A percentile compares a stretch with the other conserved stretches of the same genome.
Conservation (phyloP, 2,888 invertebrate genomes). For the Chymomyza procnemis region DNA sequence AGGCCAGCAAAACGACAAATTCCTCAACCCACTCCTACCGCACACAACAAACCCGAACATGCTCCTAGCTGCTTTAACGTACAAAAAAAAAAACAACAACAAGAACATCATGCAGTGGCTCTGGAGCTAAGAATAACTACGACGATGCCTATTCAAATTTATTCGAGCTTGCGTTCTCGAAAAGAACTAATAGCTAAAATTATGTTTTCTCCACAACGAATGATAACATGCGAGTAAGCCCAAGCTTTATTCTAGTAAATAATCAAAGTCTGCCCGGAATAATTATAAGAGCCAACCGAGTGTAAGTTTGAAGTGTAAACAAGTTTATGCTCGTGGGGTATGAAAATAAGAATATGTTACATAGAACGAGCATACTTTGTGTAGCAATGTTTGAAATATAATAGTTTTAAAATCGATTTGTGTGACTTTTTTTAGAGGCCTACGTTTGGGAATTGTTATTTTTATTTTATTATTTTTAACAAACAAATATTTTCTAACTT, state of each 20-base stretch:
- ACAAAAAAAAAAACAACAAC: conserved; percentile 45
- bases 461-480: too few relatives aligned
- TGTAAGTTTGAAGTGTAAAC: too few relatives aligned
- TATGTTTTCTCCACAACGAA: conserved; percentile 52
- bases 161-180: conserved; percentile 67
- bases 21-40: not conserved
- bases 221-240: not conserved
- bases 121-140: conserved; percentile 35
- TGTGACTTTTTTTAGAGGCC: too few relatives aligned
- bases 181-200: conserved; percentile 53
- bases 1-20: not conserved
- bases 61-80: conserved; percentile 35
- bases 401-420: too few relatives aligned
- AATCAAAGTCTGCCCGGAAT: conserved; percentile 43
- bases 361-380: too few relatives aligned
- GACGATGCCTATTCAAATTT: conserved; percentile 67
- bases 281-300: not conserved
- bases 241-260: conserved; percentile 59
- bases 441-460: too few relatives aligned
- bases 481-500: too few relatives aligned
- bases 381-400: too few relatives aligned
- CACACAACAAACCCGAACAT: conserved; percentile 37
- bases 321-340: too few relatives aligned
- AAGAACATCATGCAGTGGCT: conserved; percentile 17
- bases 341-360: too few relatives aligned